A percentile compares a stretch with the other conserved stretches of the same genome.
Evolutionary conservation across 2,113 vertebrate species (phyloP).

Genomic region (Alexandromys fortis): DNA sequence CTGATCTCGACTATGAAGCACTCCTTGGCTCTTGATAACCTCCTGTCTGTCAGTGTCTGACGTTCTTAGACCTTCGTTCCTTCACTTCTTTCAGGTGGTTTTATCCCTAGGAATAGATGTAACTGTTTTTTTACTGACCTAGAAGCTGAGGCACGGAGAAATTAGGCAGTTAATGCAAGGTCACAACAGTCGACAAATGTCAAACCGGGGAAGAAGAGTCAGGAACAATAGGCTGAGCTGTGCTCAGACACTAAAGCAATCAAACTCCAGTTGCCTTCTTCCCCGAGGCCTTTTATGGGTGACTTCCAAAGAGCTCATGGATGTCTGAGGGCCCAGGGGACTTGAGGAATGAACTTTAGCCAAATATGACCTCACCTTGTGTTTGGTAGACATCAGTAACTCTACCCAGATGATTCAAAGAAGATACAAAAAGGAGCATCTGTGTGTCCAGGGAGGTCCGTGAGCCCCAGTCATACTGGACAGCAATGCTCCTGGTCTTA

Average conservation of each 20-base stretch:
- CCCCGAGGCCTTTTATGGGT: neutral
- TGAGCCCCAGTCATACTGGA: neutral
- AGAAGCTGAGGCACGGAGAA: slow-evolving; percentile 22
- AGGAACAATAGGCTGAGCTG: neutral
- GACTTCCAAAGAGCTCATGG: neutral
- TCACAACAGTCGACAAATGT: neutral
- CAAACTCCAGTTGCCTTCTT: neutral
- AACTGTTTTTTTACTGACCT: neutral
- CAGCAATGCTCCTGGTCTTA: neutral
- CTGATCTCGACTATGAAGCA: neutral
- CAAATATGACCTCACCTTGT: neutral
- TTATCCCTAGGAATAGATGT: neutral
- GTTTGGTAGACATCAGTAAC: neutral
- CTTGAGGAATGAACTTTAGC: neutral
- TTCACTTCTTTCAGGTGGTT: neutral
- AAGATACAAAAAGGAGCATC: neutral
- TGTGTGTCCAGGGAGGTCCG: neutral
- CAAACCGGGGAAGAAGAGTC: neutral
- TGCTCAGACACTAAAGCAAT: neutral
- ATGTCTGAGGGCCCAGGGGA: neutral
- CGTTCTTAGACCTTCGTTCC: neutral
- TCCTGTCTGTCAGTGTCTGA: neutral
- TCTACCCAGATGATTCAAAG: neutral
- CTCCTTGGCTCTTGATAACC: neutral
- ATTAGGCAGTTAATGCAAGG: neutral